Evolutionary conservation across 1,140 invertebrate species (phyloP).

Genomic region (Zaprionus capensis): DNA sequence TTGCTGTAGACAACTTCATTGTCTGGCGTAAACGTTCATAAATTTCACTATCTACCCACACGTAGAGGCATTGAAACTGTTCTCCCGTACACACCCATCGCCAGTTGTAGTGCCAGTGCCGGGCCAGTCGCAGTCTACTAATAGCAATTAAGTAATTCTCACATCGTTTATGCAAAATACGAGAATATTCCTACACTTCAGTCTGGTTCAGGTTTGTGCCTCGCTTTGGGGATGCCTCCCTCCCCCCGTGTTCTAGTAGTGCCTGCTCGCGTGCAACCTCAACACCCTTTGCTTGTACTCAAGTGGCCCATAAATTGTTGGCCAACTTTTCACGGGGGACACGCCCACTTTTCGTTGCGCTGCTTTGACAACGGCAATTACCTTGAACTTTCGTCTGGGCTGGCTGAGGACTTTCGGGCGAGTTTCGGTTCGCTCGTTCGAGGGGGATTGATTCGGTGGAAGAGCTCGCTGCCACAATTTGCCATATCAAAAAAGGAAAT

Average conservation of each 20-base stretch:
- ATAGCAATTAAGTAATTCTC: constrained; percentile 81
- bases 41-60: constrained; percentile 56
- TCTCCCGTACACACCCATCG: constrained; percentile 42
- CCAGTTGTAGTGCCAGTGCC: constrained; percentile 4
- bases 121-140: constrained; percentile 8
- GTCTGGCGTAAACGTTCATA: constrained; percentile 67
- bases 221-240: background rate
- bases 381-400: constrained; percentile 68
- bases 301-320: constrained; percentile 83
- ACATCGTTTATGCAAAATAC: constrained; percentile 83
- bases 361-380: constrained; percentile 82
- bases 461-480: constrained; percentile 29
- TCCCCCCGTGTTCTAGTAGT: constrained; percentile 51
- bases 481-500: constrained; percentile 58
- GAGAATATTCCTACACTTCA: constrained; percentile 43
- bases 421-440: background rate
- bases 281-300: constrained; percentile 82
- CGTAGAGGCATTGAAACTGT: constrained; percentile 27
- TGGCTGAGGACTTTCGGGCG: background rate
- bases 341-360: constrained; percentile 79
- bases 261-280: constrained; percentile 80
- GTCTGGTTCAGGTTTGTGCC: constrained; percentile 5
- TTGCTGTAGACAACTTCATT: constrained; percentile 74
- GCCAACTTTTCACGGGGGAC: constrained; percentile 66
- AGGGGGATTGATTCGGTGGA: constrained; percentile 24